Conservation (phyloP, 2,888 invertebrate species). For the Orthosia gothica region DNA sequence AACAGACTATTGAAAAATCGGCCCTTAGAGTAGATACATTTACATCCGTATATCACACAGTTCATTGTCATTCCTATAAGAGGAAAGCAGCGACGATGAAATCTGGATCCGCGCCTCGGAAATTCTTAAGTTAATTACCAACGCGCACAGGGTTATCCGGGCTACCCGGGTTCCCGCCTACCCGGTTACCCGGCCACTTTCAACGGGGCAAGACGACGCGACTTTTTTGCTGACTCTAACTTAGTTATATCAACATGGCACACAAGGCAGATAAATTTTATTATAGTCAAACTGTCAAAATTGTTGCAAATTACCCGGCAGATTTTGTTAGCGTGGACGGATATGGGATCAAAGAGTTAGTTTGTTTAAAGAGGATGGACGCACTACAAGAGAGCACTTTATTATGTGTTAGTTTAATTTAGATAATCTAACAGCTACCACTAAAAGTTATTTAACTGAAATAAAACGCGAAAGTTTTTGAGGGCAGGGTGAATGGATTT, state of each 20-base stretch:
- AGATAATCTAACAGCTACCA: too few species aligned
- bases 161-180: slow-evolving; percentile 27
- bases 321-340: slow-evolving; percentile 19
- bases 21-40: too few species aligned
- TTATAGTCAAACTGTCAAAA: slow-evolving; percentile 40
- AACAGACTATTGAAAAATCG: too few species aligned
- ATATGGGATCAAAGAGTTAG: slow-evolving; percentile 1
- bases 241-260: slow-evolving; percentile 61
- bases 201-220: slow-evolving; percentile 45
- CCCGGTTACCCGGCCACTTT: slow-evolving; percentile 36
- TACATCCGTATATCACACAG: slow-evolving; percentile 37
- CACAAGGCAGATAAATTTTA: slow-evolving; percentile 52
- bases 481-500: too few species aligned
- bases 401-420: not conserved
- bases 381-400: not conserved
- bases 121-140: slow-evolving; percentile 73
- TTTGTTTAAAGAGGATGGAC: not conserved
- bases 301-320: slow-evolving; percentile 36
- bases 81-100: slow-evolving; percentile 50
- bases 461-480: too few species aligned
- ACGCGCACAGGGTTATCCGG: slow-evolving; percentile 53
- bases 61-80: slow-evolving; percentile 66
- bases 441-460: too few species aligned
- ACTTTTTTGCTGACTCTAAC: slow-evolving; percentile 61
- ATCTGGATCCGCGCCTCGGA: slow-evolving; percentile 61